phyloP scores from a whole-genome alignment of 2,797 vertebrate species.

The Chelonia mydas region DNA sequence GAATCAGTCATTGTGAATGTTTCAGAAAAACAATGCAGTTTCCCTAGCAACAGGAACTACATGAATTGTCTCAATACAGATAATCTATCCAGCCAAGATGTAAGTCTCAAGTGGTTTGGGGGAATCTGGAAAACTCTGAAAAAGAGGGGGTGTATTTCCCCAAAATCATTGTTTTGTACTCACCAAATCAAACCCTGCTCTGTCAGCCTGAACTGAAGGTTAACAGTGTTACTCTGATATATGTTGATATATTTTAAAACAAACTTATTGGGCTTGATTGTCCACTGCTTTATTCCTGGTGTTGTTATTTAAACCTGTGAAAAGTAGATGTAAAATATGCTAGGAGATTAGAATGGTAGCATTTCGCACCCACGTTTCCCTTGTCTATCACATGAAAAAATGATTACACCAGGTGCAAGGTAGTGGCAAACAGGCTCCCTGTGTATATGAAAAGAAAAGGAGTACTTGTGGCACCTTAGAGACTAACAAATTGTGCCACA shows the following conservation, averaged over 20 bases:
- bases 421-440: background rate
- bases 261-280: background rate
- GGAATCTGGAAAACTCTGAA: background rate
- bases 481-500: no score
- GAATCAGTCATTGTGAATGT: background rate
- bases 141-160: background rate
- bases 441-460: background rate
- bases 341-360: background rate
- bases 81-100: background rate
- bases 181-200: background rate
- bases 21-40: background rate
- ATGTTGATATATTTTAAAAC: background rate
- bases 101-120: background rate
- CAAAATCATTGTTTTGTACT: background rate
- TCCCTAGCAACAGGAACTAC: constrained; percentile 4
- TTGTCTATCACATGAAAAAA: background rate
- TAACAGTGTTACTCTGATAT: background rate
- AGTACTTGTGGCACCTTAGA: no score
- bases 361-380: background rate
- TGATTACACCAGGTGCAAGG: background rate
- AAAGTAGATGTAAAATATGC: background rate
- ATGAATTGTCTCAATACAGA: background rate
- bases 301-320: background rate
- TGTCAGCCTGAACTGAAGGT: background rate
- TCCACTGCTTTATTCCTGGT: background rate